Evolutionary conservation across 2,888 invertebrate species (phyloP), one percentile per base, ranked within the genome.

Genomic region (Cataglyphis altisquamis): DNA sequence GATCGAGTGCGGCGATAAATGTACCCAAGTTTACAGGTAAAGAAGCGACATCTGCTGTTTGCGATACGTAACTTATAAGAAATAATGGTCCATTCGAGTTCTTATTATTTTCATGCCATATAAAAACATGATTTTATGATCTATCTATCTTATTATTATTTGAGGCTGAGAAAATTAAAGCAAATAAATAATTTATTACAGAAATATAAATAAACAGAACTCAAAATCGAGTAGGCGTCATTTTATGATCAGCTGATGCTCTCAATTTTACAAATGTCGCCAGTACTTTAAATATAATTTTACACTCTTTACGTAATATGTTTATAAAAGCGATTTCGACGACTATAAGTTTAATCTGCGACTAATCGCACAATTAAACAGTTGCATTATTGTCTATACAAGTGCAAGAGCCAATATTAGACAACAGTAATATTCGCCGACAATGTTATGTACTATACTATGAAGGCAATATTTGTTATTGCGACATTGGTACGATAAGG

Each of bases 401-500:
- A 52, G 12, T 3, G 18, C 39, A 25, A 9, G 0, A 9, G 10
- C 60, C 41, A 12, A 41, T 0, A 6, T 1, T 21, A 15, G 6
- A 63, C 21, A 10, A 15, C 2, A 10, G 1, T 45, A 18, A n/a
- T 36, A 21, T 45, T 62, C 62, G 25, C 45, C 29, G 45, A 84
- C 81, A 75, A 87, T 87, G 86, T 83, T 82, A 57, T 64, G 25
- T 9, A 41, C 29, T 64, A 10, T 90, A 90, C 66, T 90, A 90
- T 90, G 91, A 90, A 83, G 89, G 78, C 62, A 86, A 73, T 82
- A 68, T 83, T 87, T 55, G 39, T 87, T 64, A 80, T 85, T 25
- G 52, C 86, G 29, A 32, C 83, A 67, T 62, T 89, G 84, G 90
- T 90, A 87, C 83, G 82, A 32, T 60, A 12, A 64, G 6, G 21